Evolutionary conservation across 2,113 vertebrate genomes (phyloP).

Genomic region (Macrotus californicus): DNA sequence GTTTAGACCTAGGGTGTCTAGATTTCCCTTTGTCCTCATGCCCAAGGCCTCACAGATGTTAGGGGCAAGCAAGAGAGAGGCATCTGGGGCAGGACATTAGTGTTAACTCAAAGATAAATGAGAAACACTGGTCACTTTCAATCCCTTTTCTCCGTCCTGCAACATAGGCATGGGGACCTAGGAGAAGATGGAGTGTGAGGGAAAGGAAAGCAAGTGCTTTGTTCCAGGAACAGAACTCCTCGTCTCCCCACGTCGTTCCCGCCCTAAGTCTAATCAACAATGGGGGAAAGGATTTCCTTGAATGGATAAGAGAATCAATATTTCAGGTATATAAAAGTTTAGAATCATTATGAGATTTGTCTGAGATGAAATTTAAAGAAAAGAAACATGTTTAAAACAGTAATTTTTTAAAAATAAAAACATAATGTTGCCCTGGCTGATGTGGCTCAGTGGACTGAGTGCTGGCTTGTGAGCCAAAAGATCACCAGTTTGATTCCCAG

Average conservation of each 20-base stretch:
- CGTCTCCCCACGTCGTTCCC: background rate
- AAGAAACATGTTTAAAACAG: background rate
- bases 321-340: background rate
- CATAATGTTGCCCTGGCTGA: background rate
- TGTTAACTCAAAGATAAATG: background rate
- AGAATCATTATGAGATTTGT: background rate
- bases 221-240: background rate
- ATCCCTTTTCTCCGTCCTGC: background rate
- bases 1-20: background rate
- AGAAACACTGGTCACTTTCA: background rate
- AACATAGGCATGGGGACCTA: background rate
- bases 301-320: background rate
- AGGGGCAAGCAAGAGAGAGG: background rate
- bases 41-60: background rate
- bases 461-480: no score
- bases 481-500: no score
- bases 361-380: background rate
- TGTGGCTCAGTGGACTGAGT: no score
- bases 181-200: fast-evolving
- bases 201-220: background rate
- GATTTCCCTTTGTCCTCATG: background rate
- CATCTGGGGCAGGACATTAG: background rate
- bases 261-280: background rate
- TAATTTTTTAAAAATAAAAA: background rate
- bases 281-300: background rate